Percentiles rank a stretch among this genome's conserved stretches.
phyloP scores from a whole-genome alignment of 2,113 vertebrate species.

The Saccopteryx bilineata region DNA sequence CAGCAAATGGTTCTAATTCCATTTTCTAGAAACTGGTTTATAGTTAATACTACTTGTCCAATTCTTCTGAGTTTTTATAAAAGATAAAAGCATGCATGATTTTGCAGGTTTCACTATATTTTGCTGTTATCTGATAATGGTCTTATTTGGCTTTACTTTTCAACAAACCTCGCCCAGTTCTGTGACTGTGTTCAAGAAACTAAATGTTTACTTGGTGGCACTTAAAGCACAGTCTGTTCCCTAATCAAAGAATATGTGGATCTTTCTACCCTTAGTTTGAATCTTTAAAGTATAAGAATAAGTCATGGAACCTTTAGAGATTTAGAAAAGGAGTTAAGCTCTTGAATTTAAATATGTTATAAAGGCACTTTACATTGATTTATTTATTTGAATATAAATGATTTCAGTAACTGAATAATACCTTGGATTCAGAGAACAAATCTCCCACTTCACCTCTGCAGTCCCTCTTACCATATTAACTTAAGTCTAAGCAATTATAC shows the following conservation, averaged over 20 bases:
- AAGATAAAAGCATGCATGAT: constrained; percentile 1
- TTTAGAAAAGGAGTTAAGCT: neutral
- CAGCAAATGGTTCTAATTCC: constrained; percentile 1
- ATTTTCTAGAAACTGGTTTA: constrained; percentile 21
- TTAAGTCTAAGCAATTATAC: neutral
- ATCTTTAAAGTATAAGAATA: constrained; percentile 2
- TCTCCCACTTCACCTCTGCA: fast-evolving
- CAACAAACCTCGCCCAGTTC: neutral
- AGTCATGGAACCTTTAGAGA: neutral
- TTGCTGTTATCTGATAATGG: neutral
- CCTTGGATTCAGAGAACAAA: neutral
- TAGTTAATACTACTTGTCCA: neutral
- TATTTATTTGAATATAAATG: neutral
- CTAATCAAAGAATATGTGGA: neutral
- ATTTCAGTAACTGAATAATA: neutral
- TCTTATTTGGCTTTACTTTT: constrained; percentile 44
- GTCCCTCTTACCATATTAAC: neutral
- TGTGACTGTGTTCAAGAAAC: constrained; percentile 25
- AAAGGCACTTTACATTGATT: neutral
- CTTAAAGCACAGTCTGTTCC: neutral
- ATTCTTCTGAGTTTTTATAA: constrained; percentile 28
- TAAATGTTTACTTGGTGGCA: neutral
- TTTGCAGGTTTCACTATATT: constrained; percentile 57
- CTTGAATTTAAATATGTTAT: neutral
- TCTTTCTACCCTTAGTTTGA: neutral